Evolutionary conservation across 2,888 invertebrate genomes (phyloP).

Genomic region (Sclerodermus sp.): DNA sequence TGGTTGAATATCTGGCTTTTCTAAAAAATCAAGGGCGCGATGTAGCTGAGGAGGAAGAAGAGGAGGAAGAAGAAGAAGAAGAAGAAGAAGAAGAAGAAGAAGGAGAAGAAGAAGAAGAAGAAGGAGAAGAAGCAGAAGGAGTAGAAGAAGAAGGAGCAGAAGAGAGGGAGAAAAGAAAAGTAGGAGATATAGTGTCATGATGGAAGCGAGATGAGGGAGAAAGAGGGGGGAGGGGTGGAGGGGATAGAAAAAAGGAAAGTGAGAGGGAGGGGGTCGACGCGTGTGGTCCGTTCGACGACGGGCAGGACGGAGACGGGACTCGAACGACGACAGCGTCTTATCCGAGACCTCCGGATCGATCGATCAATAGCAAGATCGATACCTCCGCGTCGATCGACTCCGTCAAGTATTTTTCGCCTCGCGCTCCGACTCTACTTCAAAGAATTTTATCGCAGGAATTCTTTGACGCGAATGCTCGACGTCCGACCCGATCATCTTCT

Average conservation of each 20-base stretch:
- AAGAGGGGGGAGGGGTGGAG: slow-evolving; percentile 22
- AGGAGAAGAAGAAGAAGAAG: slow-evolving; percentile 10
- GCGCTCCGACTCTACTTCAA: slow-evolving; percentile 1
- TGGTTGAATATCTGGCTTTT: too few relatives aligned
- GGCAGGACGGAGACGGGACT: slow-evolving; percentile 32
- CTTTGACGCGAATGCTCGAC: not conserved
- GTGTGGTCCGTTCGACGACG: slow-evolving; percentile 46
- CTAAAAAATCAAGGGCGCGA: too few relatives aligned
- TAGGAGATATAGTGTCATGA: too few relatives aligned
- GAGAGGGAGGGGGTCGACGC: slow-evolving; percentile 42
- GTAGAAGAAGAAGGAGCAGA: slow-evolving; percentile 16
- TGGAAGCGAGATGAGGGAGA: too few relatives aligned
- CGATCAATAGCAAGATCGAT: slow-evolving; percentile 46
- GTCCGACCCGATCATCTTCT: not conserved
- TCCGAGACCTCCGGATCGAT: slow-evolving; percentile 39
- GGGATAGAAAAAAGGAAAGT: too few relatives aligned
- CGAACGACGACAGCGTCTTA: slow-evolving; percentile 43
- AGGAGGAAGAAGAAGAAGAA: slow-evolving; percentile 10
- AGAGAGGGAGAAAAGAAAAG: too few relatives aligned
- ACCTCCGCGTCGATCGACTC: slow-evolving; percentile 28
- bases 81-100: slow-evolving; percentile 6
- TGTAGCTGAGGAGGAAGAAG: slow-evolving; percentile 7
- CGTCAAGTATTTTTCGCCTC: slow-evolving; percentile 40
- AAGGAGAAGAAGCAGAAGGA: slow-evolving; percentile 6
- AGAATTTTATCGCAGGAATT: not conserved